Base-by-base conservation (phyloP, 2,113 vertebrate species). In the Macquaria australasica region DNA sequence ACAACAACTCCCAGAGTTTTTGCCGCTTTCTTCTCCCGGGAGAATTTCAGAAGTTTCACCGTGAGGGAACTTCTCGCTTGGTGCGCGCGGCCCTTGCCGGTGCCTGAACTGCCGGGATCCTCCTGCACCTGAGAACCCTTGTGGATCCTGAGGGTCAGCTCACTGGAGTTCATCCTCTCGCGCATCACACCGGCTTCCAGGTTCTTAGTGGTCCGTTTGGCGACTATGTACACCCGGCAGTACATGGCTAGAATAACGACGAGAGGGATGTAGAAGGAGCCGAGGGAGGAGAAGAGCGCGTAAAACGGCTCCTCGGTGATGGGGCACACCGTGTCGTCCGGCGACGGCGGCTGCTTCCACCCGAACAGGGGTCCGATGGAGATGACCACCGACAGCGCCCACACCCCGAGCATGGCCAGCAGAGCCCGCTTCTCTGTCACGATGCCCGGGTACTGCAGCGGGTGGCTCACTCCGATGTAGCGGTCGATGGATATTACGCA, bases 401-500 rank as follows among this genome's bases (percentile, higher is more conserved):
- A 99, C 51, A 99, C 97, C 0, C 95, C 95, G 10, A 99, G 92
- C 72, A 99, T 97, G n/a, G 97, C 98, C 77, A 98, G 79, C 83
- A 98, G 95, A 72, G 98, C 97, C 87, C 97, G 96, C 92, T 88
- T 97, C 83, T 97, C 97, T 0, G 98, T 99, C 85, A 99, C 98
- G 70, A 99, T 96, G 11, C 96, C 94, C 16, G 97, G 98, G 88
- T 99, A 99, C 89, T 96, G 98, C 80, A 99, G 94, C 16, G 98
- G 98, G 88, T 98, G 96, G 63, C 98, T 97, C 18, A 99, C 98
- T 8, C 98, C 98, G 14, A 99, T 97, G 88, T 98, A 99, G 21
- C 98, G 97, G 87, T 99, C 98, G 18, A 99, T 98, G 90, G 98
- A 99, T 71, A 99, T 99, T 78, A 97, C 98, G 89, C 98, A 99